phyloP scores from a whole-genome alignment of 1,140 invertebrate genomes.

The Onthophagus taurus region DNA sequence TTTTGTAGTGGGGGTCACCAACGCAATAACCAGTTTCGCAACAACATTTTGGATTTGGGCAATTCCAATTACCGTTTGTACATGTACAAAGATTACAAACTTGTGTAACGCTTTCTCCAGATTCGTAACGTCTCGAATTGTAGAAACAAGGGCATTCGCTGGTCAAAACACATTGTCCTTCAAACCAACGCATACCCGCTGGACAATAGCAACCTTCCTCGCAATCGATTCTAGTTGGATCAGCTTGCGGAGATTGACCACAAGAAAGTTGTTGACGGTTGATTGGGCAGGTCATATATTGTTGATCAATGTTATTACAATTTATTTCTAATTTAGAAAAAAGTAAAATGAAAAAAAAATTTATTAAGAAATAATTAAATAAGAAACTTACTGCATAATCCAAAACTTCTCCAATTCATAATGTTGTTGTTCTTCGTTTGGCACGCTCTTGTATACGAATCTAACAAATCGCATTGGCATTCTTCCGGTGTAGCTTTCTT shows the following conservation, averaged over 20 bases:
- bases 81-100: constrained; percentile 80
- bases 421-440: too few species aligned
- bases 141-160: constrained; percentile 71
- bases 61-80: constrained; percentile 63
- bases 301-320: too few species aligned
- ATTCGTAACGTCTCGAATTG: constrained; percentile 61
- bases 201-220: constrained; percentile 85
- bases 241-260: constrained; percentile 29
- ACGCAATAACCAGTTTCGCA: constrained; percentile 69
- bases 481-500: too few species aligned
- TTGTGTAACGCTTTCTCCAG: constrained; percentile 62
- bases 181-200: constrained; percentile 56
- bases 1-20: constrained; percentile 84
- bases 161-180: constrained; percentile 59
- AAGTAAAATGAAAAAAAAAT: too few species aligned
- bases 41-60: constrained; percentile 49
- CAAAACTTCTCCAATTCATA: too few species aligned
- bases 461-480: too few species aligned
- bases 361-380: too few species aligned
- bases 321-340: too few species aligned
- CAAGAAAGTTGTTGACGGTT: constrained; percentile 40
- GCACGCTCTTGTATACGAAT: too few species aligned
- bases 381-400: too few species aligned
- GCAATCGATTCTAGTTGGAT: constrained; percentile 44
- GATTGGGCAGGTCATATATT: constrained; percentile 60